phyloP scores from a whole-genome alignment of 2,888 invertebrate genomes.

The Piscicola geometra region DNA sequence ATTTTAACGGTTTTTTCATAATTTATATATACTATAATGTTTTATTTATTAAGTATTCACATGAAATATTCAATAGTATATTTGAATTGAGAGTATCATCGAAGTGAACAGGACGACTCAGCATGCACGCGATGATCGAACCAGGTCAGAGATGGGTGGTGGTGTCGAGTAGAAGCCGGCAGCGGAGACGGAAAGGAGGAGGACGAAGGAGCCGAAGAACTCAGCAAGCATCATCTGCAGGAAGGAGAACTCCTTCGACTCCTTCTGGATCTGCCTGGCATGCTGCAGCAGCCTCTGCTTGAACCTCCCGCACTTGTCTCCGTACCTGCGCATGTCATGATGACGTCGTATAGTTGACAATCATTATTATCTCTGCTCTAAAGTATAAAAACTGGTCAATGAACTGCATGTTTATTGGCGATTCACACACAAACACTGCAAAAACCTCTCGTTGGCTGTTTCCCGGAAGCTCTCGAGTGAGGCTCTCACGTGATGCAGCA shows the following conservation, averaged over 20 bases:
- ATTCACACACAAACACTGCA: too few relatives aligned
- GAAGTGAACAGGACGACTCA: too few relatives aligned
- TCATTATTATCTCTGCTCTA: too few relatives aligned
- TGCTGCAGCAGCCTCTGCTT: neutral
- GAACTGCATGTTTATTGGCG: too few relatives aligned
- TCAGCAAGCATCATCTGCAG: neutral
- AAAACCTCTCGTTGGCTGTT: neutral
- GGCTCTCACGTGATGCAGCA: neutral
- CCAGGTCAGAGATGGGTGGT: neutral
- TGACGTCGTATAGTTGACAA: too few relatives aligned
- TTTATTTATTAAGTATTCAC: neutral
- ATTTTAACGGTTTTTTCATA: neutral
- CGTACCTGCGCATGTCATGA: neutral
- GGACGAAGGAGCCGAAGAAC: neutral
- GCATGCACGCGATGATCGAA: too few relatives aligned
- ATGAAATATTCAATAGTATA: neutral
- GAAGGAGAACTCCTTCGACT: conserved; percentile 8
- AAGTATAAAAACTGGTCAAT: too few relatives aligned
- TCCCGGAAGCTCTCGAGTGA: neutral
- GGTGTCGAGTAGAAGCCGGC: neutral
- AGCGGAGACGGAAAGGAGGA: neutral
- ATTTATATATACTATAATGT: neutral
- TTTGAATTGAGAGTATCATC: neutral
- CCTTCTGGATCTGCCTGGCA: neutral
- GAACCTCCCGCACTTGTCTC: neutral